These are phyloP conservation scores for Graptemys geographica DNA, from an alignment of 2,797 vertebrate genomes.

Conservation along the genomic window DNA sequence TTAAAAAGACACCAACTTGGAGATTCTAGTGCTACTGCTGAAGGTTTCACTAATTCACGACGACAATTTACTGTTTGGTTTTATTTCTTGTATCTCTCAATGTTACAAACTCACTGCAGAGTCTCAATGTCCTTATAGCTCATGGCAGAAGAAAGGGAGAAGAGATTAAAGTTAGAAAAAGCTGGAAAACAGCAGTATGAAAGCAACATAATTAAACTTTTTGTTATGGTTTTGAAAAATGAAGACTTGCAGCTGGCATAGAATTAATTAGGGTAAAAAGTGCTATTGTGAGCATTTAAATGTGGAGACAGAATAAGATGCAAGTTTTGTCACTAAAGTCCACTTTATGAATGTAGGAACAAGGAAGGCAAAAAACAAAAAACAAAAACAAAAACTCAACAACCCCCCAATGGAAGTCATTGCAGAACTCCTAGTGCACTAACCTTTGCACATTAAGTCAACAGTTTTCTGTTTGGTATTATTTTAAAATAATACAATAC, in stretches of 20 bases:
- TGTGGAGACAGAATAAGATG: neutral
- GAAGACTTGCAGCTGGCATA: neutral
- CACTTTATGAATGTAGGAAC: slow-evolving; percentile 20
- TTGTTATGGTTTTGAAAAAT: neutral
- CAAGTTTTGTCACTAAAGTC: neutral
- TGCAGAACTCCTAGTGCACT: neutral
- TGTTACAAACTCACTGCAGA: neutral
- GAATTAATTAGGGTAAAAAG: neutral
- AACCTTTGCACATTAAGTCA: neutral
- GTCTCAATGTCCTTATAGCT: neutral
- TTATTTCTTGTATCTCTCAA: neutral
- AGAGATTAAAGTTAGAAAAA: neutral
- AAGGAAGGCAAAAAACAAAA: neutral
- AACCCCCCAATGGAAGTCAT: neutral
- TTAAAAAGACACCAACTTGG: neutral
- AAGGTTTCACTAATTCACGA: neutral
- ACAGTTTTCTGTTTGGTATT: neutral
- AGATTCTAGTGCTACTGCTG: neutral
- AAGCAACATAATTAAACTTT: neutral
- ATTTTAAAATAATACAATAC: neutral
- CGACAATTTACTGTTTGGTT: neutral
- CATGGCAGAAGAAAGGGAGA: neutral
- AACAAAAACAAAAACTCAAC: too few species aligned
- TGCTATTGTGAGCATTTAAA: neutral
- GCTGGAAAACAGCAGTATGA: neutral